Evolutionary conservation across 37 sponge, comb jelly and placozoan species (phyloP).

Genomic region (Eunapius fragilis): DNA sequence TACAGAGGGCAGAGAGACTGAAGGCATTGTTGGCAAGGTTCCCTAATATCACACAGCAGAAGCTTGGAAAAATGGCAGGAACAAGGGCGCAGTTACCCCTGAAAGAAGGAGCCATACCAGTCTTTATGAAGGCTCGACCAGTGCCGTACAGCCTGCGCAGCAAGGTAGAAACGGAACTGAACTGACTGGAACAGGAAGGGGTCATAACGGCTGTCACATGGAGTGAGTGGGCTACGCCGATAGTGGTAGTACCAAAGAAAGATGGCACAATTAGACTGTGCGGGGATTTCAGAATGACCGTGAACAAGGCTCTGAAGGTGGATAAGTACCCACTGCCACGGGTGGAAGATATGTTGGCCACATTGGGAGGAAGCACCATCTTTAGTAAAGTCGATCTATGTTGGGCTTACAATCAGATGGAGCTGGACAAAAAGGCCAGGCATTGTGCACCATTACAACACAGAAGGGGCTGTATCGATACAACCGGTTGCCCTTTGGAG

Average conservation of each 20-base stretch:
- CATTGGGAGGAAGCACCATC: neutral
- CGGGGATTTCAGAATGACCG: neutral
- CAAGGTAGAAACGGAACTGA: conserved; percentile 41
- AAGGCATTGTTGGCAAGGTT: neutral
- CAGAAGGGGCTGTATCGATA: conserved; percentile 8
- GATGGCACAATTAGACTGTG: too few species aligned
- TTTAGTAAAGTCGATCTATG: conserved; percentile 21
- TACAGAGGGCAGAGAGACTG: neutral
- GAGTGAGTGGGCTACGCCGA: conserved; percentile 10
- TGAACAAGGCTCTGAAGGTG: conserved; percentile 11
- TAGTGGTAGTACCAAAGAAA: conserved; percentile 4
- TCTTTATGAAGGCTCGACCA: conserved; percentile 32
- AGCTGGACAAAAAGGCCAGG: neutral
- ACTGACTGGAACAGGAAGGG: conserved; percentile 12
- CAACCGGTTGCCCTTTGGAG: conserved; percentile 15
- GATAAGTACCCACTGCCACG: conserved; percentile 26
- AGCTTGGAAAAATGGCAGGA: conserved; percentile 13
- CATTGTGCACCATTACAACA: conserved; percentile 5
- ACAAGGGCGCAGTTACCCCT: neutral
- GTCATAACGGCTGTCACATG: conserved; percentile 8
- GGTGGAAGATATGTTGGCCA: conserved; percentile 20
- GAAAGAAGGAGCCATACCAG: conserved; percentile 23
- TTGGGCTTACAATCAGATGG: conserved; percentile 1
- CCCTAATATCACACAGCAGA: neutral
- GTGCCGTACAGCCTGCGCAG: conserved; percentile 48